Evolutionary conservation across 2,113 vertebrate species (phyloP).

Genomic region (Uropsilus gracilis): DNA sequence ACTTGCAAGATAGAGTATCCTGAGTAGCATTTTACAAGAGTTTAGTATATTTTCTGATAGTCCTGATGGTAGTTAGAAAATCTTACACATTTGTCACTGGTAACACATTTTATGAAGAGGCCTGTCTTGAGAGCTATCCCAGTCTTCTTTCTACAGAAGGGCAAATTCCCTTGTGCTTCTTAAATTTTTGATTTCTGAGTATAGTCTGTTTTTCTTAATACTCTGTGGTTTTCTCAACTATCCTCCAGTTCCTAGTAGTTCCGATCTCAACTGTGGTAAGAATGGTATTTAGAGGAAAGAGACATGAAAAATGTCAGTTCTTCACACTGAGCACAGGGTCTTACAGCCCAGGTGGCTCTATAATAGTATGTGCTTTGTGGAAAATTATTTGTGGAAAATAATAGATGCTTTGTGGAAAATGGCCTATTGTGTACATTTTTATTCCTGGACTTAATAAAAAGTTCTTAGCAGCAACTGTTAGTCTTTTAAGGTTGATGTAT

Average conservation of each 20-base stretch:
- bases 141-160: conserved; percentile 37
- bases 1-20: background rate
- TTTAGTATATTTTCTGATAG: background rate
- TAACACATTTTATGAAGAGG: background rate
- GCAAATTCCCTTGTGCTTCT: conserved; percentile 34
- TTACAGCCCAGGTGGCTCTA: background rate
- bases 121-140: background rate
- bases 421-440: background rate
- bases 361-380: background rate
- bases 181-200: conserved; percentile 54
- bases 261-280: background rate
- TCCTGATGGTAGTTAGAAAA: background rate
- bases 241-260: background rate
- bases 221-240: conserved; percentile 54
- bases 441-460: background rate
- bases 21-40: background rate
- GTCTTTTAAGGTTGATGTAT: background rate
- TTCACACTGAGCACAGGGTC: background rate
- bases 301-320: background rate
- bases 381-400: too few relatives aligned
- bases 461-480: background rate
- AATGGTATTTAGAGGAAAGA: conserved; percentile 45
- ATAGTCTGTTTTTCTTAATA: conserved; percentile 31
- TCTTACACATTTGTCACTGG: conserved; percentile 2
- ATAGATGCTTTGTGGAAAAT: conserved; percentile 48